A percentile compares a stretch with the other conserved stretches of the same genome.
Evolutionary conservation across 2,797 vertebrate species (phyloP).

Genomic region (Capromys pilorides): DNA sequence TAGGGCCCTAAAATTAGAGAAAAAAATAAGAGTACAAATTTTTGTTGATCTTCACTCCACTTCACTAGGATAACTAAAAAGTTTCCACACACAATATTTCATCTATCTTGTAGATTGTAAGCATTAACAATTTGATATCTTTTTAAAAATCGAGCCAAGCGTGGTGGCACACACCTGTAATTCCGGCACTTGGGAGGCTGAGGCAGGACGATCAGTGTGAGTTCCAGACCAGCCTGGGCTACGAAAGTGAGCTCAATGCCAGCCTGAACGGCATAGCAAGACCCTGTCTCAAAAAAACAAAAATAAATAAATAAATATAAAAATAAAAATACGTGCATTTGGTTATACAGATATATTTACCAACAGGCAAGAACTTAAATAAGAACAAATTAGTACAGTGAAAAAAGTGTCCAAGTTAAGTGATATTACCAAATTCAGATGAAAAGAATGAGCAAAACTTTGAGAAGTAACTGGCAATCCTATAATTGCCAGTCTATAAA

Average conservation of each 20-base stretch:
- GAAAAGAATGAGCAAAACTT: constrained; percentile 23
- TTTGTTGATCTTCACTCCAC: neutral
- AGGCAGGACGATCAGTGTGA: no score
- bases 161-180: no score
- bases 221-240: no score
- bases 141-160: neutral
- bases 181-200: no score
- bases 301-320: no score
- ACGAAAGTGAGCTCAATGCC: no score
- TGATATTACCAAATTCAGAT: neutral
- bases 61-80: constrained; percentile 18
- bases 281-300: no score
- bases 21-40: neutral
- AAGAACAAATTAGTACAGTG: neutral
- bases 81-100: neutral
- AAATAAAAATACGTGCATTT: neutral
- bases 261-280: no score
- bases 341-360: constrained; percentile 8
- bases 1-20: neutral
- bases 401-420: constrained; percentile 11
- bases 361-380: constrained; percentile 19
- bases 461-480: constrained; percentile 6
- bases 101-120: neutral
- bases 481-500: neutral
- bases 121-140: neutral